Conservation (phyloP, 2,113 vertebrate genomes). For the Oxyruncus cristatus region DNA sequence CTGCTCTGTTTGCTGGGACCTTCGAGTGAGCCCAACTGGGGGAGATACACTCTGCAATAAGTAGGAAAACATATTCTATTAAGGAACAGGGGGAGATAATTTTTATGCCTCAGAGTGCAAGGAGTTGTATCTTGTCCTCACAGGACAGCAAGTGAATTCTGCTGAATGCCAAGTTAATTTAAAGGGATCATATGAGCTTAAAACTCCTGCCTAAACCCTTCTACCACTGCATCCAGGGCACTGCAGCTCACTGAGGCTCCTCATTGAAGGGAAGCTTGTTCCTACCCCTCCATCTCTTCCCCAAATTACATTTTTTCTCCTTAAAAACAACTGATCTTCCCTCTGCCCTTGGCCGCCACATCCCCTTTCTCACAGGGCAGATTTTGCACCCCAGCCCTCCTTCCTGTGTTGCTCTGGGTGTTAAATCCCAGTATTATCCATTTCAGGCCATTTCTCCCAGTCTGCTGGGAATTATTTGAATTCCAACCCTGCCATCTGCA, state of each 20-base stretch:
- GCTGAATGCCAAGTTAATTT: background rate
- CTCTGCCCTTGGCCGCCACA: background rate
- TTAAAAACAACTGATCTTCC: background rate
- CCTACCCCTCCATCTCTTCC: background rate
- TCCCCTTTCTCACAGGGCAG: background rate
- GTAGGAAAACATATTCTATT: background rate
- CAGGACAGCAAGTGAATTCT: background rate
- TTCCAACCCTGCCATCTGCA: background rate
- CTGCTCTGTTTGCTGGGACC: constrained; percentile 20
- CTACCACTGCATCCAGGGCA: background rate
- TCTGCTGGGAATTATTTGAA: background rate
- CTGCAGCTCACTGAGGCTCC: background rate
- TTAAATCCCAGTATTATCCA: background rate
- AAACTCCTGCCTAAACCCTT: background rate
- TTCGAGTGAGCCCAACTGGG: background rate
- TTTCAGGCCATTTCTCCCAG: background rate
- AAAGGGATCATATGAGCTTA: background rate
- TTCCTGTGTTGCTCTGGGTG: fast-evolving
- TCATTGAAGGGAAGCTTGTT: background rate
- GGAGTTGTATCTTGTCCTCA: fast-evolving
- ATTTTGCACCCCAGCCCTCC: background rate
- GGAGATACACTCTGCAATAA: background rate
- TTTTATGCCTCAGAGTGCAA: background rate
- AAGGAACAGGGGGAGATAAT: fast-evolving
- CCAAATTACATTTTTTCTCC: background rate